Evolutionary conservation across 2,797 vertebrate genomes (phyloP).

Genomic region (Arremon brunneinucha): DNA sequence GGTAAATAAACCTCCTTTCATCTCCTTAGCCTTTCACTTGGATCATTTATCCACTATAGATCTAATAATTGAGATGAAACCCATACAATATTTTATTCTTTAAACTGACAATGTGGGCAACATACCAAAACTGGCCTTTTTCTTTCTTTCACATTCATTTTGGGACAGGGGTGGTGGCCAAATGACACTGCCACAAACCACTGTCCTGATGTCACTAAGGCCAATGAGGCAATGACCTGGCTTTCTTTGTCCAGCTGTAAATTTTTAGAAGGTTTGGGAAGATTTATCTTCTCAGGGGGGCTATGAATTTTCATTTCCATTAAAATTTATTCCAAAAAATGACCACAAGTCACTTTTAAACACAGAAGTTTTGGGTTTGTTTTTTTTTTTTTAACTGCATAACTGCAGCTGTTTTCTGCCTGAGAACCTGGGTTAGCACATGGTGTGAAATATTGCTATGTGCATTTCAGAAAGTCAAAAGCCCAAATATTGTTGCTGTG

Average conservation of each 20-base stretch:
- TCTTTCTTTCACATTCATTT: background rate
- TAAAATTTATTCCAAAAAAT: background rate
- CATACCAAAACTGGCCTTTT: background rate
- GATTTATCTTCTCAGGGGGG: rapidly evolving
- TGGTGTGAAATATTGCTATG: background rate
- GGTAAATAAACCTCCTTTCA: background rate
- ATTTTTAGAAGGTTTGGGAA: background rate
- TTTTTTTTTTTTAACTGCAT: background rate
- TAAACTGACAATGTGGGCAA: background rate
- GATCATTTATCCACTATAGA: background rate
- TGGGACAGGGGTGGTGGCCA: background rate
- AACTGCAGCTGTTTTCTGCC: background rate
- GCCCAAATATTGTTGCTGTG: background rate
- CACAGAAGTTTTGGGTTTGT: rapidly evolving
- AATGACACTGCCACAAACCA: background rate
- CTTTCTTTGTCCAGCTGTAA: background rate
- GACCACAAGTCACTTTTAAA: background rate
- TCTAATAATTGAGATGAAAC: background rate
- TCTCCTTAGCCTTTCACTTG: background rate
- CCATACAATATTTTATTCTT: background rate
- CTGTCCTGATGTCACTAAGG: background rate
- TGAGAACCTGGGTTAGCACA: background rate
- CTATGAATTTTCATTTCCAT: background rate
- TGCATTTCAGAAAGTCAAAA: background rate
- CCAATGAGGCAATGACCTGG: rapidly evolving